Evolutionary conservation across 2,797 vertebrate genomes (phyloP), one percentile per base, ranked within the genome.

Genomic region (Anomalospiza imberbis): DNA sequence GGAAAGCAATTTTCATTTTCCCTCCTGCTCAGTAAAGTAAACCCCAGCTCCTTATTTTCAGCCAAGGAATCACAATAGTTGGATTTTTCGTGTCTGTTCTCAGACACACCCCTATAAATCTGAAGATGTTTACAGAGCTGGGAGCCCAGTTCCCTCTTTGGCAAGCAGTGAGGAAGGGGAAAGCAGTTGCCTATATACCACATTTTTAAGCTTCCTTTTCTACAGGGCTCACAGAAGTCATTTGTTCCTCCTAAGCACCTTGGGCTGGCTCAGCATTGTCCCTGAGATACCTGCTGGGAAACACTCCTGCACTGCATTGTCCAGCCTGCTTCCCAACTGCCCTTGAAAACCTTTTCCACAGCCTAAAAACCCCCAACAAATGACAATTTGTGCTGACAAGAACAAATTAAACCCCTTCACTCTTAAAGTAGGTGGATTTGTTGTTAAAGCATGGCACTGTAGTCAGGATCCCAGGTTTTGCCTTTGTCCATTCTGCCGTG

Each of bases 1-100:
- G 58, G 48, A 79, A 91, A 91, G 42, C 71, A 94, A 82, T 96
- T 96, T 80, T 91, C 55, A 21, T 94, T 86, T 93, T 80, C 74
- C 53, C 80, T 89, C 80, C 89, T 87, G 74, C 85, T 82, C 61
- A 71, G 89, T 60, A 67, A 79, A 79, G 76, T 32, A 74, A 96
- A 93, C 29, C 20, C 47, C 83, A 74, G 63, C 53, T 95, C 60
- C 53, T 68, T 54, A 82, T 90, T 96, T 82, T 71, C 83, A 85
- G 8, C 3, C 7, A 58, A 79, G 71, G 61, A 80, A 85, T 93
- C 67, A 74, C 83, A 67, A 55, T 19, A 53, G 74, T 16, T 93
- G 89, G 72, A 48, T 77, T 85, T 87, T 71, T 63, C 0, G 0
- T 75, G 22, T 75, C 76, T 66, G 76, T 45, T 78, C n/a, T 38